Conservation (phyloP, 1,140 invertebrate genomes). For the Sycophaga agraensis region DNA sequence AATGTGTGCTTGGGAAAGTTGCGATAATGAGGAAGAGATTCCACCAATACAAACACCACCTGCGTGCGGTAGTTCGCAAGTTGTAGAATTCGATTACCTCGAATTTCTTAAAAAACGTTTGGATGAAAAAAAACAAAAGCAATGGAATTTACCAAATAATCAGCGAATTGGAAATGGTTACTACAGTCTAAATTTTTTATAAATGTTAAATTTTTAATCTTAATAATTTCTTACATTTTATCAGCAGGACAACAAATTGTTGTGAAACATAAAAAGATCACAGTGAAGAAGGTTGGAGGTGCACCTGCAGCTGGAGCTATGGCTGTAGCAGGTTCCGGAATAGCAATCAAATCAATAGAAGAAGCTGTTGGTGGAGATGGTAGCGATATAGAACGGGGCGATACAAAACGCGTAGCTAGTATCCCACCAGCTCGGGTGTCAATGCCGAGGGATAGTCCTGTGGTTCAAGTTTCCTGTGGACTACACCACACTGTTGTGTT, state of each 20-base stretch:
- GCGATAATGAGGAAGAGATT: slow-evolving; percentile 54
- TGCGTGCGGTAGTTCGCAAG: slow-evolving; percentile 58
- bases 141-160: slow-evolving; percentile 54
- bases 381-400: slow-evolving; percentile 66
- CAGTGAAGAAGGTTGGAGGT: background rate
- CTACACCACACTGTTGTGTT: slow-evolving; percentile 83
- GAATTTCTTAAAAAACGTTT: slow-evolving; percentile 62
- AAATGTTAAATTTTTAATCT: no score
- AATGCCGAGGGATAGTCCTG: slow-evolving; percentile 68
- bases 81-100: slow-evolving; percentile 44
- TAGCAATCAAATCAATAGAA: slow-evolving; percentile 35
- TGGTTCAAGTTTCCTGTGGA: slow-evolving; percentile 84
- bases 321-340: no score
- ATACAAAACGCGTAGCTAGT: slow-evolving; percentile 68
- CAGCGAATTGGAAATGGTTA: slow-evolving; percentile 32
- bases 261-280: background rate
- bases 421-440: slow-evolving; percentile 77
- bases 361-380: slow-evolving; percentile 52
- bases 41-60: slow-evolving; percentile 55
- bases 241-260: no score
- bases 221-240: no score
- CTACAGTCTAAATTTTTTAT: no score
- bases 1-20: slow-evolving; percentile 76
- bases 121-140: slow-evolving; percentile 62
- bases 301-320: background rate